Conservation (phyloP, 2,888 invertebrate genomes). For the Trachelus stipa region DNA sequence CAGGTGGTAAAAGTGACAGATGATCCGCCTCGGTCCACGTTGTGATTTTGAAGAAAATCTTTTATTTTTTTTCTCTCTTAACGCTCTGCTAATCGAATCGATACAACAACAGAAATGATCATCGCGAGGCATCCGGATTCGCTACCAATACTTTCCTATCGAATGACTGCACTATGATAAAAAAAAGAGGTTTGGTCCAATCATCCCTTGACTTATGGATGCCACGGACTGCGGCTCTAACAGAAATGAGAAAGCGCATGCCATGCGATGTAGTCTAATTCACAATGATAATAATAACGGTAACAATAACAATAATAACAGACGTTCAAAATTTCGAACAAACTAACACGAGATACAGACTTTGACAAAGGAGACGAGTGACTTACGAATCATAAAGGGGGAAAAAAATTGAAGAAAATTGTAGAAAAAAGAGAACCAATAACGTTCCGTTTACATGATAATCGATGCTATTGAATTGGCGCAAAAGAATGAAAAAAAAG, state of each 20-base stretch:
- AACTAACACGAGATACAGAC: neutral
- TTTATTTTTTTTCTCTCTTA: neutral
- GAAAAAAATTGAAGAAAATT: neutral
- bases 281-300: constrained; percentile 14
- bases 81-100: constrained; percentile 9
- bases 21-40: neutral
- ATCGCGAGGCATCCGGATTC: neutral
- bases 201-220: neutral
- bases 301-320: constrained; percentile 28
- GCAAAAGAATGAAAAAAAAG: too few relatives aligned
- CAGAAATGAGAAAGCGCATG: constrained; percentile 50
- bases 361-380: neutral
- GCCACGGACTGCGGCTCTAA: neutral
- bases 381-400: neutral
- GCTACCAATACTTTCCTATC: neutral
- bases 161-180: neutral
- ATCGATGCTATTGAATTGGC: neutral
- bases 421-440: neutral
- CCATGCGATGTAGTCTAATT: constrained; percentile 52
- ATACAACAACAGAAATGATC: neutral
- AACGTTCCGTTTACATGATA: neutral
- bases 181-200: neutral
- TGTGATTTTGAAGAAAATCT: neutral
- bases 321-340: neutral
- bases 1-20: too few relatives aligned